Base-by-base conservation (phyloP, 2,888 invertebrate species). In the Celastrina argiolus region DNA sequence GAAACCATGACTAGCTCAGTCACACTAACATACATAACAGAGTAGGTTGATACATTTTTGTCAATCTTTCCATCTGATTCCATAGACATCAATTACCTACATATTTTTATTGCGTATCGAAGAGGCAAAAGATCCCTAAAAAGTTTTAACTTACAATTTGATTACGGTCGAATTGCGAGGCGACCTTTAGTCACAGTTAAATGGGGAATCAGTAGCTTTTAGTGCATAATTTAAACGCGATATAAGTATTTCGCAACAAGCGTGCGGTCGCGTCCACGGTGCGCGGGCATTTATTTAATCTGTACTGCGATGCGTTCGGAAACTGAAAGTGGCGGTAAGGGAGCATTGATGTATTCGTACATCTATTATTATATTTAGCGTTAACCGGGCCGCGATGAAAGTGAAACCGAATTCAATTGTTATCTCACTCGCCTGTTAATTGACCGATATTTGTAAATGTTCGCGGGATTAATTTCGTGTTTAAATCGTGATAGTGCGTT, bases 301-400 rank as follows among this genome's bases (percentile, higher is more conserved):
- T 73, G 73, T 70, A 70, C 70, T 1, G 39, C 61, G 61, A 61
- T 59, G 34, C 79, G 74, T 78, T 74, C 75, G 77, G 79, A 83
- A 90, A 89, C 81, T 80, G 89, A 89, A 87, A 89, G 90, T 89
- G 88, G 74, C 71, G 72, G 77, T 75, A 78, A 80, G 80, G 85
- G 82, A 83, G 77, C 87, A 84, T 83, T 84, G 88, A 85, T 82
- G 83, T 83, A 84, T 83, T 79, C 79, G 78, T 81, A 82, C 81
- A 83, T 84, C 85, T 89, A 88, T 88, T 88, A 87, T 87, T 89
- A 89, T 90, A 90, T 90, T 89, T 89, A 88, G 87, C 81, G 79
- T 81, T 82, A 81, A 77, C 76, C 76, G 81, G 76, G 80, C 78
- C 78, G 75, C 81, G 76, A 69, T 77, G 88, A 89, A 88, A 91